A percentile compares a stretch with the other conserved stretches of the same genome.
These are phyloP conservation scores for Phoenoteleia sp. DNA, from an alignment of 2,888 invertebrate genomes.

Conservation along the genomic window DNA sequence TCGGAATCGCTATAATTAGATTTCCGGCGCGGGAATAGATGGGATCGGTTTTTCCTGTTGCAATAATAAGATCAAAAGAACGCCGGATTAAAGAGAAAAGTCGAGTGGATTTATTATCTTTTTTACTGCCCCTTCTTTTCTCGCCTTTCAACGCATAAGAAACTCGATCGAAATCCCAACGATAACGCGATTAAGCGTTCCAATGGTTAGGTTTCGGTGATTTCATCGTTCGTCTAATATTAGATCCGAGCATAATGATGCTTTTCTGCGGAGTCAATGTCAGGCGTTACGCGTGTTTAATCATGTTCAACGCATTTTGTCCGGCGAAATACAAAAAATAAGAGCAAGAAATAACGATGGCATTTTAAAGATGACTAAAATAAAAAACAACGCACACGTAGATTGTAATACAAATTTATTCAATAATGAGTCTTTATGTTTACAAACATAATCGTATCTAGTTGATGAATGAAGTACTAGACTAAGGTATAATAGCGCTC, in stretches of 20 bases:
- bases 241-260: constrained; percentile 31
- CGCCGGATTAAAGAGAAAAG: background rate
- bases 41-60: constrained; percentile 56
- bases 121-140: too few relatives aligned
- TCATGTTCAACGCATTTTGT: constrained; percentile 9
- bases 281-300: constrained; percentile 32
- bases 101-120: background rate
- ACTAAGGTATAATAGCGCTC: constrained; percentile 3
- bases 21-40: constrained; percentile 14
- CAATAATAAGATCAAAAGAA: background rate
- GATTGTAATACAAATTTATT: constrained; percentile 65
- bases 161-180: background rate
- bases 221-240: constrained; percentile 50
- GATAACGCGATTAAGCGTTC: constrained; percentile 27
- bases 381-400: background rate
- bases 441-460: constrained; percentile 36
- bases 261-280: constrained; percentile 40
- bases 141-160: too few relatives aligned
- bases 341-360: too few relatives aligned
- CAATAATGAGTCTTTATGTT: constrained; percentile 50
- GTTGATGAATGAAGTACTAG: background rate
- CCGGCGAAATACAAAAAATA: background rate
- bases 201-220: constrained; percentile 46
- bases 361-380: background rate
- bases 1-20: constrained; percentile 61